Evolutionary conservation across 2,888 invertebrate genomes (phyloP), one percentile per base, ranked within the genome.

Genomic region (Drosophila dives): DNA sequence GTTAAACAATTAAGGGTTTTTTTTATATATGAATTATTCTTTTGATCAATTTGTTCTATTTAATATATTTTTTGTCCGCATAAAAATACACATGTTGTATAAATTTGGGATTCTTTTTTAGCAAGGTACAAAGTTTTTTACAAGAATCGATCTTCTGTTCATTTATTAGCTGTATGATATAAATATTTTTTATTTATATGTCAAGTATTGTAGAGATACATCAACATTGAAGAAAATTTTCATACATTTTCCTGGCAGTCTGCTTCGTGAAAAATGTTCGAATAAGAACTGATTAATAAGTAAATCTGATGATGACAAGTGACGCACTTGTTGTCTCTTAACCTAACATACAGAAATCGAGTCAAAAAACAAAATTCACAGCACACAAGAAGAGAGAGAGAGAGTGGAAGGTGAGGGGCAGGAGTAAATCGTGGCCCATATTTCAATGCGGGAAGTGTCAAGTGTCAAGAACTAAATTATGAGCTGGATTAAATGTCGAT

Each of bases 401-500:
- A 48, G 29, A 11, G 17, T 26, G 8, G 51, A 2, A 23, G 29
- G n/a, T 7, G 12, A 7, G 15, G 36, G 45, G 2, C 23, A 36
- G 40, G 51, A 55, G 29, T 53, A 54, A 61, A 15, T 23, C 26
- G n/a, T 42, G 58, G 58, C 48, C 49, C 49, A 60, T 62, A 63
- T 66, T 74, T 71, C 60, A 58, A 68, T 36, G 40, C 49, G 33
- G 48, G 48, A 56, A 66, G 61, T 81, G 84, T 69, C 72, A 83
- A 65, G 66, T 60, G 66, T 55, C 64, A 53, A 63, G 42, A n/a
- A 23, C 53, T 67, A 70, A 79, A 73, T 72, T 69, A 82, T 77
- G 54, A 65, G 64, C 63, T 23, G 62, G 80, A 85, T 85, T 83
- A 74, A 80, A 64, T 72, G 86, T 70, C 76, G 73, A 64, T 72